Evolutionary conservation across 2,113 vertebrate species (phyloP), one percentile per base, ranked within the genome.

Genomic region (Uria lomvia): DNA sequence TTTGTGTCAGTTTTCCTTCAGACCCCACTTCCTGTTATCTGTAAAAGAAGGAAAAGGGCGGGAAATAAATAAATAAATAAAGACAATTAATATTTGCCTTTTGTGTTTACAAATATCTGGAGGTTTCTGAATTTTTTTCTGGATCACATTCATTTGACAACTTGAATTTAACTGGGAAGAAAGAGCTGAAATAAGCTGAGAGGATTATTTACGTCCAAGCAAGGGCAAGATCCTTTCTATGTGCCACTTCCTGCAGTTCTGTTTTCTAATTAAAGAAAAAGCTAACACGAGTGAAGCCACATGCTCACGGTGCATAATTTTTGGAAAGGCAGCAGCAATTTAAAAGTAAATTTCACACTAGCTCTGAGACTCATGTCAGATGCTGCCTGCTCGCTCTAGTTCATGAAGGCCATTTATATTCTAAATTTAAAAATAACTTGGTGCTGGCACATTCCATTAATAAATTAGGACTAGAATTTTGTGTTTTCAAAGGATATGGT

Each of bases 221-320:
- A 94, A 94, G 86, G 59, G 83, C 53, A 91, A 91, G 93, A 93
- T 96, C 78, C 95, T 96, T 88, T 77, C 92, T 89, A 66, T 92
- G 83, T 85, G 96, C 96, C 45, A 87, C 92, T 95, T 97, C 83
- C 92, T 93, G 91, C 7, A 32, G 92, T 96, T 97, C 94, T 95
- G 75, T 96, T 98, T 98, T 98, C 97, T 98, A 97, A 98, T 97
- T 97, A 97, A 95, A 98, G 97, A 87, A 96, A 95, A 94, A 88
- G 68, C 91, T 97, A 90, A 86, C 92, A 96, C 92, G 53, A 98
- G 91, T 97, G 94, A 92, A 96, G 93, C 90, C 95, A 92, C 94
- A 96, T 92, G 97, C 96, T 98, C 97, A 96, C 97, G 95, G 93
- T 98, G 96, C 97, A 98, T 98, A 98, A 98, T 98, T 98, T 98